Evolutionary conservation across 2,113 vertebrate genomes (phyloP), one percentile per base, ranked within the genome.

Genomic region (Odocoileus virginianus): DNA sequence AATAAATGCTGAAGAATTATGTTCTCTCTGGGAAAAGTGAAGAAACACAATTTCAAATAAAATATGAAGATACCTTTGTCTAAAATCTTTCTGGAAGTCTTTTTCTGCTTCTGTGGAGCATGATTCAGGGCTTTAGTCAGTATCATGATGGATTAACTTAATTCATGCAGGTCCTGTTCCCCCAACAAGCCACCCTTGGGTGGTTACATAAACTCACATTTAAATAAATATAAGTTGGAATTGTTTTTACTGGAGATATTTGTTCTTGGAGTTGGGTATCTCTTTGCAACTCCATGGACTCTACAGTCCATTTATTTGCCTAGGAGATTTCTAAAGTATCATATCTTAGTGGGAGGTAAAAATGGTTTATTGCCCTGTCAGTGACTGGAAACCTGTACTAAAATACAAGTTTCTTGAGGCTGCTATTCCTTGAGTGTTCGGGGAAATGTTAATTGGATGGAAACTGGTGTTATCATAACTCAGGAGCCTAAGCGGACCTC

Each of bases 191-290:
- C 55, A 89, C 76, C 86, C 58, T 78, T 52, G 76, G 96, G 58
- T 60, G 86, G 85, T 86, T 94, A 78, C 2, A 5, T 83, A 97
- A 97, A 90, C 91, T 93, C 60, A 57, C 78, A 93, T 91, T 97
- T 93, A 93, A 98, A 97, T 88, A 91, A 97, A 93, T 89, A 82
- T 40, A 93, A 83, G 27, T 8, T n/a, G 93, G 64, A 76, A 40
- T 57, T 93, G 60, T 95, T 97, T 90, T 28, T 82, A 64, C 40
- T 94, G 43, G 30, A 94, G 85, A 76, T 76, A 88, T 86, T 95
- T 95, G 36, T 85, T 94, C 93, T 93, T 94, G n/a, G 36, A 97
- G 92, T 76, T 88, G n/a, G 30, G 17, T 89, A 78, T 85, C 84
- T 97, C 19, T 74, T 40, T 74, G n/a, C 21, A 23, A 23, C 36